phyloP scores from a whole-genome alignment of 2,113 vertebrate genomes.

The Pao palembangensis region DNA sequence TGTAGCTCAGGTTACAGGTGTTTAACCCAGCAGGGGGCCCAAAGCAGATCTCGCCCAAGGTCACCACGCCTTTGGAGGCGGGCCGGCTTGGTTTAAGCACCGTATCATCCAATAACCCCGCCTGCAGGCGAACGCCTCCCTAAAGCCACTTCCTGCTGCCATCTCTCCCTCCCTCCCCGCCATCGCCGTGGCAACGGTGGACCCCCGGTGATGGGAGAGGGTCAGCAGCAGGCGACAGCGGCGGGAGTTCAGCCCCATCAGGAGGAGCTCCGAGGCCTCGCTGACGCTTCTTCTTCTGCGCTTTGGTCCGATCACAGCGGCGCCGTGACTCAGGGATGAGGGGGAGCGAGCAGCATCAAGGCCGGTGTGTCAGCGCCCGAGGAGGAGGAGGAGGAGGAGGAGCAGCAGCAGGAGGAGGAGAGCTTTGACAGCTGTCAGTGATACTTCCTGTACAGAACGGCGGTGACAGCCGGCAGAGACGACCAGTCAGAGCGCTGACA shows the following conservation, averaged over 20 bases:
- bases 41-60: not conserved
- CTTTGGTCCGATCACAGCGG: not conserved
- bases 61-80: not conserved
- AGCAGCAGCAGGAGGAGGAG: not conserved
- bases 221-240: too few relatives aligned
- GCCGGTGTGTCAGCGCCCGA: slow-evolving; percentile 20
- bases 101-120: slow-evolving; percentile 8
- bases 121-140: slow-evolving; percentile 10
- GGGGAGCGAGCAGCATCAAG: slow-evolving; percentile 11
- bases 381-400: slow-evolving; percentile 12
- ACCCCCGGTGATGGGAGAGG: slow-evolving; percentile 21
- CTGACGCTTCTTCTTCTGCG: too few relatives aligned
- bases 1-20: not conserved
- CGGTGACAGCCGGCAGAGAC: slow-evolving; percentile 47
- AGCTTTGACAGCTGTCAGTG: slow-evolving; percentile 42
- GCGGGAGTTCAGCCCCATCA: slow-evolving; percentile 25
- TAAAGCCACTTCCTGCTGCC: slow-evolving; percentile 34
- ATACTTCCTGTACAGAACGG: slow-evolving; percentile 35
- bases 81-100: not conserved
- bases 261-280: slow-evolving; percentile 30
- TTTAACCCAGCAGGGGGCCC: not conserved
- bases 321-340: slow-evolving; percentile 13
- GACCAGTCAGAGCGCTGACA: slow-evolving; percentile 36
- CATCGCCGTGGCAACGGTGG: too few relatives aligned
- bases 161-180: slow-evolving; percentile 34